These are phyloP conservation scores for Gryon sp. DNA, from an alignment of 1,140 invertebrate genomes.

Conservation along the genomic window DNA sequence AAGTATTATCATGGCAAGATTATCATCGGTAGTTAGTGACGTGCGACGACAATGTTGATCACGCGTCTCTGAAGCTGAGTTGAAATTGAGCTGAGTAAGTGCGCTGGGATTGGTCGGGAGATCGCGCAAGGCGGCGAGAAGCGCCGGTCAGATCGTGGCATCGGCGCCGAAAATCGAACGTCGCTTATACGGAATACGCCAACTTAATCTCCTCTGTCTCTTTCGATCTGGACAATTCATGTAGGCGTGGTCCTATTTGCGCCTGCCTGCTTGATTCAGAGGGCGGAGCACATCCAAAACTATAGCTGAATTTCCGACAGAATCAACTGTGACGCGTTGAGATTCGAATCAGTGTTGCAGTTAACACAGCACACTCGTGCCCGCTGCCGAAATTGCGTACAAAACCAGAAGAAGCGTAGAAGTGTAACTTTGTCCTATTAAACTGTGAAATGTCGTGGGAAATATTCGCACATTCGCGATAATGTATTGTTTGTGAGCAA, in stretches of 20 bases:
- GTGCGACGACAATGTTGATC: constrained; percentile 35
- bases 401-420: background rate
- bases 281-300: constrained; percentile 55
- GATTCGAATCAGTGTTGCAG: constrained; percentile 62
- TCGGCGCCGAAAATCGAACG: constrained; percentile 43
- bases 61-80: constrained; percentile 10
- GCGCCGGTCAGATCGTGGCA: constrained; percentile 34
- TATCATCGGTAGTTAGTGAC: constrained; percentile 34
- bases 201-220: constrained; percentile 34
- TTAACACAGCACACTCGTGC: constrained; percentile 67
- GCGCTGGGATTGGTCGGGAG: constrained; percentile 27
- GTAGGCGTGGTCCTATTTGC: constrained; percentile 40
- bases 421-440: constrained; percentile 39
- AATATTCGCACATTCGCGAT: constrained; percentile 6
- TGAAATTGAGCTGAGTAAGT: constrained; percentile 18
- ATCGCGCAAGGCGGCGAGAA: constrained; percentile 14
- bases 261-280: constrained; percentile 48
- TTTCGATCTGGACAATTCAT: constrained; percentile 23
- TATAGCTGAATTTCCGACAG: constrained; percentile 41
- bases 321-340: constrained; percentile 46
- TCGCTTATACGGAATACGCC: constrained; percentile 6
- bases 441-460: constrained; percentile 8
- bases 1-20: too few species aligned
- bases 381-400: background rate
- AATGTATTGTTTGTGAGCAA: constrained; percentile 9